phyloP scores from a whole-genome alignment of 2,888 invertebrate genomes.

The Cryptosula pallasiana region DNA sequence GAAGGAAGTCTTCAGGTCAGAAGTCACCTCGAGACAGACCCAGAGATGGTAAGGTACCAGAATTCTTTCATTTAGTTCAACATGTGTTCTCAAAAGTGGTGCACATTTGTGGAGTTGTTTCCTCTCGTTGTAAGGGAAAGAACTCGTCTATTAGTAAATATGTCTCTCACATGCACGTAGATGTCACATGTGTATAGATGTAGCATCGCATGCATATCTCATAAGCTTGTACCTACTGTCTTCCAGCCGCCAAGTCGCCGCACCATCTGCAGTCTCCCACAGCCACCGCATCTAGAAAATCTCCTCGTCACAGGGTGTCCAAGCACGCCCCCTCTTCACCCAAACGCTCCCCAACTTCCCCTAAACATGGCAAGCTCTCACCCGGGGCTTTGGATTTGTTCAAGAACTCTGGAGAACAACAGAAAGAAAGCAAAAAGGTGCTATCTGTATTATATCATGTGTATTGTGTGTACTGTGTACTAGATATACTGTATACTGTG shows the following conservation, averaged over 20 bases:
- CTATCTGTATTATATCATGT: no score
- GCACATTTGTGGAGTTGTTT: no score
- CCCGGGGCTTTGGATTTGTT: slow-evolving; percentile 3
- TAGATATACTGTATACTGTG: no score
- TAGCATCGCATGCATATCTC: no score
- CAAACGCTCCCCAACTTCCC: background rate
- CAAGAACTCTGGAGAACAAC: background rate
- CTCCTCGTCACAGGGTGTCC: background rate
- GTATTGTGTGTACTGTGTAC: no score
- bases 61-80: no score
- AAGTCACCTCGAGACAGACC: background rate
- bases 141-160: no score
- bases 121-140: no score
- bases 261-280: background rate
- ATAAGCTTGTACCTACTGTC: background rate
- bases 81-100: background rate
- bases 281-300: background rate
- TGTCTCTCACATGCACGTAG: background rate
- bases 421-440: slow-evolving; percentile 17
- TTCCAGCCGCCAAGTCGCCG: background rate
- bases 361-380: background rate
- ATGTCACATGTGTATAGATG: background rate
- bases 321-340: background rate
- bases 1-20: slow-evolving; percentile 1
- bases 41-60: no score